A percentile compares a stretch with the other conserved stretches of the same genome.
phyloP scores from a whole-genome alignment of 2,113 vertebrate species.

The Poecile atricapillus region DNA sequence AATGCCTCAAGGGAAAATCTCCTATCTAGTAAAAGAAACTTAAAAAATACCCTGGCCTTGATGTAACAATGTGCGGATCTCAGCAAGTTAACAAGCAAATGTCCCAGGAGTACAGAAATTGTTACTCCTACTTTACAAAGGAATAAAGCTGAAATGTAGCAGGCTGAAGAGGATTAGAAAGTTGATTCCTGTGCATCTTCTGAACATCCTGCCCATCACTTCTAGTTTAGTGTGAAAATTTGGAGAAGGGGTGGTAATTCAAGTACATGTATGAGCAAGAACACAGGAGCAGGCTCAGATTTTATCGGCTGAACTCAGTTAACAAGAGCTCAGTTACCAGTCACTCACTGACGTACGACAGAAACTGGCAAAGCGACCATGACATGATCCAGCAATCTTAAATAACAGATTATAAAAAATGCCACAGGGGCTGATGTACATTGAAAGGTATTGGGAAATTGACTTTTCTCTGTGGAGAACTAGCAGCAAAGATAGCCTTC shows the following conservation, averaged over 20 bases:
- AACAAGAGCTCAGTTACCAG: background rate
- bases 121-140: background rate
- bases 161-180: background rate
- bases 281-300: background rate
- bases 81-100: background rate
- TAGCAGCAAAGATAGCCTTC: background rate
- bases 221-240: background rate
- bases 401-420: background rate
- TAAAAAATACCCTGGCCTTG: background rate
- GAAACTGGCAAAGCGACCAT: background rate
- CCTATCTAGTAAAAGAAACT: background rate
- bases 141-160: background rate
- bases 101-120: background rate
- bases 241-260: background rate
- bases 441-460: background rate
- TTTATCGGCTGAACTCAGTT: background rate
- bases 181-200: background rate
- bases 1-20: background rate
- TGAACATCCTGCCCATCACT: background rate
- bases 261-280: background rate
- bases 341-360: accelerated
- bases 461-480: background rate
- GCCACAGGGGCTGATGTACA: background rate
- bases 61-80: background rate
- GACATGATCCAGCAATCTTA: background rate